These are phyloP conservation scores for Chaitophorus viminalis DNA, from an alignment of 2,888 invertebrate species.

Conservation along the genomic window DNA sequence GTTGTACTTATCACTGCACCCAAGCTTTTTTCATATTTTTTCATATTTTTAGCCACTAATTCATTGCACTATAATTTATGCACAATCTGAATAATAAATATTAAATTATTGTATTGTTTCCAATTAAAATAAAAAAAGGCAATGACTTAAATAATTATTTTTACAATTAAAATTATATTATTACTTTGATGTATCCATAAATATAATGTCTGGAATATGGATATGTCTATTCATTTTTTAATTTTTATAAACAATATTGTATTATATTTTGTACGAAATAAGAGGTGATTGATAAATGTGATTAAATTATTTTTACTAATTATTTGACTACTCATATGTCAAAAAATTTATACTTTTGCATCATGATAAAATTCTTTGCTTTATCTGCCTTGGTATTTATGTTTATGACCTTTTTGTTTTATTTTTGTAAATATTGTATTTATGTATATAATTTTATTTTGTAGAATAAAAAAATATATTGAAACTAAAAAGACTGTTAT, in stretches of 20 bases:
- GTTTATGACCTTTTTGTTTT: conserved; percentile 35
- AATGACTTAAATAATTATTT: not conserved
- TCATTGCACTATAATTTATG: not conserved
- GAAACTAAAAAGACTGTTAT: conserved; percentile 25
- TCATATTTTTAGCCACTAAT: not conserved
- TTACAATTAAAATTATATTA: not conserved
- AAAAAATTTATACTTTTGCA: conserved; percentile 30
- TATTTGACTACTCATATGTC: conserved; percentile 5
- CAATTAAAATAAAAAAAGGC: too few species aligned
- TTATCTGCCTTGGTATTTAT: conserved; percentile 26
- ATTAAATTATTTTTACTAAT: conserved; percentile 27
- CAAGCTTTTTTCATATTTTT: conserved; percentile 14
- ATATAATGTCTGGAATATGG: not conserved
- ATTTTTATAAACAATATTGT: conserved; percentile 18
- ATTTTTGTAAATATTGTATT: conserved; percentile 51
- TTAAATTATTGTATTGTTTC: not conserved
- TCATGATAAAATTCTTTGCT: conserved; percentile 26
- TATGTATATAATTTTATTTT: conserved; percentile 53
- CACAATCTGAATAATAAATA: conserved; percentile 1
- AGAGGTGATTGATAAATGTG: conserved; percentile 49
- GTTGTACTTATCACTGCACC: conserved; percentile 18
- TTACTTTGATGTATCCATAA: not conserved
- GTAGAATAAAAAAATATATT: conserved; percentile 50
- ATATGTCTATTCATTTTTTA: conserved; percentile 14
- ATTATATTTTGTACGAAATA: conserved; percentile 55